phyloP scores from a whole-genome alignment of 2,888 invertebrate genomes.

The Amphipoea oculea region DNA sequence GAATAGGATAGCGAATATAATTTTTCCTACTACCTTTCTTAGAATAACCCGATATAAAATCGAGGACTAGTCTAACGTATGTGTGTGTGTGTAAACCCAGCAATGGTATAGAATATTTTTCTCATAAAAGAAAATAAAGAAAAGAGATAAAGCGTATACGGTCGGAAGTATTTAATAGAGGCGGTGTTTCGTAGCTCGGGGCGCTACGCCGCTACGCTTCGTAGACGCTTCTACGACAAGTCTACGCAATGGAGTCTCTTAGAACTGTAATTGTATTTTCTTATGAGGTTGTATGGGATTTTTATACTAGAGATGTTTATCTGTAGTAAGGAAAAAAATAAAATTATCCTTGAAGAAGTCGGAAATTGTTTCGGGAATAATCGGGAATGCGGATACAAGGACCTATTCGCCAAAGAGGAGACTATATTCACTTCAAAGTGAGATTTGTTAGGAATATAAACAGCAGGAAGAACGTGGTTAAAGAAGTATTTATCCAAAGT shows the following conservation, averaged over 20 bases:
- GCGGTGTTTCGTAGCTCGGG: conserved; percentile 62
- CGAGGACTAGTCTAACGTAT: conserved; percentile 9
- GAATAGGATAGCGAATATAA: not conserved
- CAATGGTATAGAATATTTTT: conserved; percentile 52
- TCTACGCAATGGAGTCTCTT: conserved; percentile 58
- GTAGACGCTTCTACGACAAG: conserved; percentile 59
- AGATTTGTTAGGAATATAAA: not conserved
- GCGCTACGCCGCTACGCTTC: conserved; percentile 66
- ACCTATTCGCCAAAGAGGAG: conserved; percentile 2
- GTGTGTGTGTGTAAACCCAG: conserved; percentile 16
- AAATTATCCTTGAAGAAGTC: conserved; percentile 6
- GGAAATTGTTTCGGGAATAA: not conserved
- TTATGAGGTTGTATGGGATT: conserved; percentile 30
- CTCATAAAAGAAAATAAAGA: conserved; percentile 61
- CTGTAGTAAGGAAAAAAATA: conserved; percentile 20
- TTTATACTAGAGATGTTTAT: conserved; percentile 38
- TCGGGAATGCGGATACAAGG: not conserved
- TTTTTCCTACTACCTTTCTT: conserved; percentile 11
- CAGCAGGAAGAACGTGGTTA: not conserved
- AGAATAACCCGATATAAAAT: conserved; percentile 30
- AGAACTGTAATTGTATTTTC: conserved; percentile 56
- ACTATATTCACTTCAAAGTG: not conserved
- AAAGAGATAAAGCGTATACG: conserved; percentile 50
- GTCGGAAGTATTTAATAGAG: conserved; percentile 66
- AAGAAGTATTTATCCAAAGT: not conserved